Percentiles rank a stretch among this genome's conserved stretches.
Conservation (phyloP, 2,113 vertebrate genomes). For the Columbina picui region DNA sequence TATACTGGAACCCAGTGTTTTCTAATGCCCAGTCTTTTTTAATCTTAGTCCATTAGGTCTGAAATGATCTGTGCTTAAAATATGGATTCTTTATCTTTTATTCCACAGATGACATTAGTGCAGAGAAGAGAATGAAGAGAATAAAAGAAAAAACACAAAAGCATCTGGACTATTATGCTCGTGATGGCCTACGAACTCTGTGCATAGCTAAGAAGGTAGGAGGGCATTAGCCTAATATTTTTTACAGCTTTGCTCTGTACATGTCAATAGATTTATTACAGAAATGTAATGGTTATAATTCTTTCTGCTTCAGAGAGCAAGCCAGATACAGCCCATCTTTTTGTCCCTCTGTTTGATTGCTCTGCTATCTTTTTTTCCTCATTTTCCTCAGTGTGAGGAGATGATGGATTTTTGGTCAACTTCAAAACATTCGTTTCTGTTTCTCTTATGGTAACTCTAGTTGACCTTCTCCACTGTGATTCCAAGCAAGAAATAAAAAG, state of each 20-base stretch:
- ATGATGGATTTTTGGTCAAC: neutral
- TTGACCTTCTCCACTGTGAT: neutral
- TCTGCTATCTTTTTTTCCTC: neutral
- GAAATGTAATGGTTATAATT: neutral
- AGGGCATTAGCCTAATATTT: neutral
- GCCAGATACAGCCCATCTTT: neutral
- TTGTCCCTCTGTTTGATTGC: neutral
- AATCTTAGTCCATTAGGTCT: neutral
- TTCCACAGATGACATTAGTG: constrained; percentile 70
- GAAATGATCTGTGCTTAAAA: neutral
- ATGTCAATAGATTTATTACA: neutral
- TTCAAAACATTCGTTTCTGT: neutral
- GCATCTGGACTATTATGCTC: constrained; percentile 88
- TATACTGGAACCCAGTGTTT: neutral
- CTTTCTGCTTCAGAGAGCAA: neutral
- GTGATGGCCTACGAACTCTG: constrained; percentile 88
- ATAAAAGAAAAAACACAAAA: constrained; percentile 84
- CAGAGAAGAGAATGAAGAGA: constrained; percentile 74
- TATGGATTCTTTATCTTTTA: neutral
- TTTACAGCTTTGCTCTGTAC: neutral
- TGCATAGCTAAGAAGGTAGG: constrained; percentile 92
- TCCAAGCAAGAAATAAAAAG: neutral
- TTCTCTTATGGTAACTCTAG: neutral
- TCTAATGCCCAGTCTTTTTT: neutral
- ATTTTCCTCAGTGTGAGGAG: neutral